Base-by-base conservation (phyloP, 2,888 invertebrate genomes). In the Clanis bilineata region DNA sequence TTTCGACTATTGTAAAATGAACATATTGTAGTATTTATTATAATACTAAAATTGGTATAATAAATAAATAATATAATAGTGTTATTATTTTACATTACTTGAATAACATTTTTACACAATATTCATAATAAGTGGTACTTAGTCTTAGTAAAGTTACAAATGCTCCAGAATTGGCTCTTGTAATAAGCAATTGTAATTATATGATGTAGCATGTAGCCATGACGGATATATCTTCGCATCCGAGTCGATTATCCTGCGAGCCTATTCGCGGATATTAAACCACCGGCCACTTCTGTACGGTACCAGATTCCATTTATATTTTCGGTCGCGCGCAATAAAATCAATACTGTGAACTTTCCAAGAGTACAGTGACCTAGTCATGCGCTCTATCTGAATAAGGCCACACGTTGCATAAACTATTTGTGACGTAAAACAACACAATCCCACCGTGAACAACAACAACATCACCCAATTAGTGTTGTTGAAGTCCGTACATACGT, bases 321-420 rank as follows among this genome's bases (percentile, higher is more conserved):
- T 91, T 88, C 81, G 90, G 90, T 86, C 87, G 85, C 72, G 88
- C 86, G 85, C 90, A 90, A 91, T 91, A 92, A 91, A 92, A 92
- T 92, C 91, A 90, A 92, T 92, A 92, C 90, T 78, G 86, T 83
- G 88, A 90, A 90, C 90, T 90, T 88, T 87, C 78, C 82, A 81
- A 75, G 82, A 85, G 91, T 90, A 85, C 91, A 90, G 76, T 91
- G 91, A 91, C 91, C 91, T 74, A 91, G 82, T 89, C 80, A 76
- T 79, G 77, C 79, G 81, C 80, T 77, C 68, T 69, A 75, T 76
- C 72, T 77, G 82, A 86, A 85, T 84, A 85, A 80, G 85, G 86
- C 82, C 83, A 85, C 82, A 83, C 78, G 77, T 78, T 83, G 82
- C 81, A 83, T 81, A 79, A 83, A 85, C 77, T 80, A 80, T 79